Evolutionary conservation across 1,140 invertebrate genomes (phyloP).

Genomic region (Pogonomyrmex californicus): DNA sequence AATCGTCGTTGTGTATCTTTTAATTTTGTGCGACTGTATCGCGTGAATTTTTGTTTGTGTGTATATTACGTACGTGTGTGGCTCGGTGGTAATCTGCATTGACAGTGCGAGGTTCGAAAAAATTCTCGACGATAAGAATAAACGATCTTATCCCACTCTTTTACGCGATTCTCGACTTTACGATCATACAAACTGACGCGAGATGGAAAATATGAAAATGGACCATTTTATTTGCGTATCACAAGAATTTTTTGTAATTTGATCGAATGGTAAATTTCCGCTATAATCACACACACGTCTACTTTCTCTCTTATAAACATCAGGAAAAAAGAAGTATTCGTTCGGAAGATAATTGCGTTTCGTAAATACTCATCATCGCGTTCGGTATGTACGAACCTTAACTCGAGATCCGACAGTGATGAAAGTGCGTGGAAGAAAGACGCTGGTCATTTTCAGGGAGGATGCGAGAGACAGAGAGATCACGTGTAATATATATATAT

Average conservation of each 20-base stretch:
- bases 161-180: neutral
- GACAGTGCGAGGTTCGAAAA: conserved; percentile 60
- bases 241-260: neutral
- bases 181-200: conserved; percentile 9
- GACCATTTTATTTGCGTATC: neutral
- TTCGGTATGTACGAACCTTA: conserved; percentile 35
- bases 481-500: neutral
- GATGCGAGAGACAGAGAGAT: conserved; percentile 37
- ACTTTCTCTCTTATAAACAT: neutral
- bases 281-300: neutral
- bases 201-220: neutral
- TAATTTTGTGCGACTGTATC: conserved; percentile 15
- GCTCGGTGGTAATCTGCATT: conserved; percentile 66
- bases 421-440: conserved; percentile 70
- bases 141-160: conserved; percentile 19
- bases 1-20: neutral
- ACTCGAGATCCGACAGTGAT: conserved; percentile 26
- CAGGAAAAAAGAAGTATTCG: neutral
- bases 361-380: neutral
- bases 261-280: neutral
- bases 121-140: conserved; percentile 46
- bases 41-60: neutral
- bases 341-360: conserved; percentile 5
- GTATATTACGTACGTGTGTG: conserved; percentile 22
- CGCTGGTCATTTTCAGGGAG: conserved; percentile 26